Conservation (phyloP, 2,888 invertebrate genomes). For the Hesperia comma region DNA sequence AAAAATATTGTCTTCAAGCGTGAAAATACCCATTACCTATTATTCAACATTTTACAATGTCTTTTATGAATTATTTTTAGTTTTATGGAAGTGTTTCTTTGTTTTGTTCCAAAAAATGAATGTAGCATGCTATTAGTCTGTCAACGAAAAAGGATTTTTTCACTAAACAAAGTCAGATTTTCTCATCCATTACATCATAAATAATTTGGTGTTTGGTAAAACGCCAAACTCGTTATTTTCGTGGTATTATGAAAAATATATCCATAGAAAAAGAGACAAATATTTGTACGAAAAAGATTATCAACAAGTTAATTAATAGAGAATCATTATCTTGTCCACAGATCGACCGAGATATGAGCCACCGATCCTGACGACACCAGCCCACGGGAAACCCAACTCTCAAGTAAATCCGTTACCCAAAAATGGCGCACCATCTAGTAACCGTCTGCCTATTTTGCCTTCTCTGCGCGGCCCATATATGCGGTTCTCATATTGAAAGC, state of each 20-base stretch:
- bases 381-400: constrained; percentile 33
- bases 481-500: constrained; percentile 87
- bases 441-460: constrained; percentile 93
- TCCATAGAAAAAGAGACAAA: not conserved
- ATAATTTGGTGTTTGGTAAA: not conserved
- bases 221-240: not conserved
- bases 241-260: not conserved
- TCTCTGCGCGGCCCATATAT: constrained; percentile 90
- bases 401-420: constrained; percentile 40
- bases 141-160: too few species aligned
- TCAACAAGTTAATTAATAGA: not conserved
- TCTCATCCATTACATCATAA: too few species aligned
- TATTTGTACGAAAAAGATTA: not conserved
- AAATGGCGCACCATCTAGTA: constrained; percentile 85
- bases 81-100: too few species aligned
- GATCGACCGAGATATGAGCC: constrained; percentile 44
- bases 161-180: too few species aligned
- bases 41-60: too few species aligned
- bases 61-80: too few species aligned
- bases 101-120: not conserved
- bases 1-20: too few species aligned
- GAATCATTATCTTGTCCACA: constrained; percentile 39
- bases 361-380: constrained; percentile 25
- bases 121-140: not conserved
- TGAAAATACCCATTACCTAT: too few species aligned